A percentile compares a stretch with the other conserved stretches of the same genome.
Evolutionary conservation across 1,140 invertebrate genomes (phyloP).

Genomic region (Melanaphis sacchari): DNA sequence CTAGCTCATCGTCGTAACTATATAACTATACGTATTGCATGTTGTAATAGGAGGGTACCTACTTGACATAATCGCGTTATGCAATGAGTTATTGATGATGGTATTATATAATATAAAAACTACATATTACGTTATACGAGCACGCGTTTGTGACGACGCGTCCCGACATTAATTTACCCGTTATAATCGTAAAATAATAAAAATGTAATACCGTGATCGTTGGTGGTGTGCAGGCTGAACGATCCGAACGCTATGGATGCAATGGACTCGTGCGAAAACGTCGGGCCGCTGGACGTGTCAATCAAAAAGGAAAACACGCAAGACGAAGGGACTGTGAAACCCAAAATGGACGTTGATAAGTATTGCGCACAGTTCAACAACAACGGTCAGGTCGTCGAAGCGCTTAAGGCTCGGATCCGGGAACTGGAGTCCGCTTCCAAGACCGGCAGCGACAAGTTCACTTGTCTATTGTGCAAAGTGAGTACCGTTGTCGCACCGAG

Average conservation of each 20-base stretch:
- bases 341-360: constrained; percentile 41
- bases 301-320: constrained; percentile 45
- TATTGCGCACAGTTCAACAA: constrained; percentile 29
- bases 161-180: background rate
- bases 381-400: constrained; percentile 73
- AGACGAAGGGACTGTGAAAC: constrained; percentile 21
- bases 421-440: constrained; percentile 70
- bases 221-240: background rate
- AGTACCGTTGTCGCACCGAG: constrained; percentile 61
- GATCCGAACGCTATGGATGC: constrained; percentile 35
- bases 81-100: background rate
- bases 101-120: no score
- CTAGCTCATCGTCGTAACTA: no score
- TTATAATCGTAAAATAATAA: background rate
- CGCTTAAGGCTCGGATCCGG: constrained; percentile 73
- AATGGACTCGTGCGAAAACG: constrained; percentile 8
- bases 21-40: background rate
- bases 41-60: background rate
- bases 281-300: constrained; percentile 47
- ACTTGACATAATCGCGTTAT: background rate
- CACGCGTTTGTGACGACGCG: background rate
- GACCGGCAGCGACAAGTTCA: constrained; percentile 69
- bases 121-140: background rate
- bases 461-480: constrained; percentile 90
- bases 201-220: background rate